A percentile compares a stretch with the other conserved stretches of the same genome.
Conservation (phyloP, 2,113 vertebrate species). For the Pelvicachromis taeniatus region DNA sequence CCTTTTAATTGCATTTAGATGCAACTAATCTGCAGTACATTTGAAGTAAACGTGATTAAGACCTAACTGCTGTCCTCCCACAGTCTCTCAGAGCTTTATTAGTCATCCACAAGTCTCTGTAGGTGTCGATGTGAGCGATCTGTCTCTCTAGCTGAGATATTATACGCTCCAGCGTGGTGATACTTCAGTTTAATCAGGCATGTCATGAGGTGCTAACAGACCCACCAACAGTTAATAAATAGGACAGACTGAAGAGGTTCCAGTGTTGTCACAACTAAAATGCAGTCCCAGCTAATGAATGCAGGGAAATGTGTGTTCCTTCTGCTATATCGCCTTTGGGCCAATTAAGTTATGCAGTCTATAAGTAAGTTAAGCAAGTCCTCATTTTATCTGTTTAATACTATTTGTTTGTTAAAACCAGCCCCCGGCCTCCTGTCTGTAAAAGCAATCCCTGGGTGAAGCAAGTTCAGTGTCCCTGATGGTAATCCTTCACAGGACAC, state of each 20-base stretch:
- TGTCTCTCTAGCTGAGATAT: not conserved
- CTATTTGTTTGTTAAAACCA: not conserved
- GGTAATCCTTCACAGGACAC: not conserved
- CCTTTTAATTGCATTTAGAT: not conserved
- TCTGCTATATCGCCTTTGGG: not conserved
- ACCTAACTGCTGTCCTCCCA: not conserved
- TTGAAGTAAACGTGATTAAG: not conserved
- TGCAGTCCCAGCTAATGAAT: not conserved
- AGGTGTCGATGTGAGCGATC: not conserved
- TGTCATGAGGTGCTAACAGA: not conserved
- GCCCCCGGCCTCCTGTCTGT: not conserved
- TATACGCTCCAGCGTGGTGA: accelerated
- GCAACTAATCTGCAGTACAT: not conserved
- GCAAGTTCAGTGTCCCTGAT: not conserved
- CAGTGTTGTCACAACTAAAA: not conserved
- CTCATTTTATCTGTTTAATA: not conserved
- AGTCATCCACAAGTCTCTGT: not conserved
- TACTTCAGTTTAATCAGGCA: not conserved
- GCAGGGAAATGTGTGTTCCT: not conserved
- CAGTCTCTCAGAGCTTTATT: not conserved
- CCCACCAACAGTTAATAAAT: not conserved
- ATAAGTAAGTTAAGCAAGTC: not conserved
- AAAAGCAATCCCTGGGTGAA: not conserved
- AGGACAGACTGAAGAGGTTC: not conserved
- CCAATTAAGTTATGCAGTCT: not conserved